Evolutionary conservation across 2,888 invertebrate species (phyloP), one percentile per base, ranked within the genome.

Genomic region (Zeuzera pyrina): DNA sequence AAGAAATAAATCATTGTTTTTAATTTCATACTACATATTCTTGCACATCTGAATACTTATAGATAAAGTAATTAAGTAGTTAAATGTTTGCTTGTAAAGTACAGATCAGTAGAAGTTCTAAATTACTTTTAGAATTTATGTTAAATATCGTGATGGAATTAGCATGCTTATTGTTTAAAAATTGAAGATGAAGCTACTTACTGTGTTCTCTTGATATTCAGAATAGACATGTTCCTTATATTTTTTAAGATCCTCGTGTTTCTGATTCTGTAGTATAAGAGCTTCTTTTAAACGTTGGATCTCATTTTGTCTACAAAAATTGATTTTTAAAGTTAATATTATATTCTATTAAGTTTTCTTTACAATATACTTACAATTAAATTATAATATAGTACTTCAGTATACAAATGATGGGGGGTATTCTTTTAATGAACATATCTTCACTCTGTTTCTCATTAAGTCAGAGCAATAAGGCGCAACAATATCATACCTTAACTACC

Each of bases 131-230:
- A 19, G 19, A 7, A 7, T 19, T 1, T 19, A 7, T 19, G 19
- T n/a, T n/a, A n/a, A n/a, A n/a, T n/a, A n/a, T n/a, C n/a, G n/a
- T n/a, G n/a, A n/a, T n/a, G n/a, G n/a, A 19, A 19, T 19, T 19
- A 19, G 8, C 8, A 8, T 19, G 8, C 19, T 24, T 27, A n/a
- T 22, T 22, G 22, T 22, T 22, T 10, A 22, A 10, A 11, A n/a
- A 25, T 15, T 3, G 16, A 15, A 8, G 3, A 13, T 15, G 5
- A 11, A 16, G 11, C 21, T 31, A 52, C 65, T 60, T 51, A 84
- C 84, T 38, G 73, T 70, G 57, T 85, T 85, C 51, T 84, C 84
- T 42, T 84, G 77, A 48, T 76, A 73, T 55, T 84, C 84, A 16
- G 76, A 57, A 33, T 68, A 63, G 12, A 84, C 73, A 65, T 76